Conservation (phyloP, 1,140 invertebrate genomes). For the Atopsyche davidsoni region DNA sequence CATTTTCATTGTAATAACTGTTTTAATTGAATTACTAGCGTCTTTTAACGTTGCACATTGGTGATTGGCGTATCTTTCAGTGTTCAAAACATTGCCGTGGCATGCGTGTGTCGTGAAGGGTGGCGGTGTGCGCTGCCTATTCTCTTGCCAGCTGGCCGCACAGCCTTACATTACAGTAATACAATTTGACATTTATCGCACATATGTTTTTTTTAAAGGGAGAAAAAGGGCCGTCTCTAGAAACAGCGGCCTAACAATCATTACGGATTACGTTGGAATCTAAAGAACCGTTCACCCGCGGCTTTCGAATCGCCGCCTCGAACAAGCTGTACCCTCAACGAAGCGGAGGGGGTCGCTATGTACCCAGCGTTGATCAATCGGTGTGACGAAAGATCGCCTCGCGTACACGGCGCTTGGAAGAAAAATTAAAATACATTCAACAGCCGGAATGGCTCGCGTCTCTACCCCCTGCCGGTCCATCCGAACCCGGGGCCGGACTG, state of each 20-base stretch:
- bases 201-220: conserved; percentile 16
- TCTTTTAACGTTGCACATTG: background rate
- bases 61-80: no score
- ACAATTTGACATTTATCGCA: conserved; percentile 25
- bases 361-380: conserved; percentile 1
- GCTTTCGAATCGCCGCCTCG: background rate
- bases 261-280: background rate
- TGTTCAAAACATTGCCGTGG: background rate
- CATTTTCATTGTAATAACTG: background rate
- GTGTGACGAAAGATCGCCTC: background rate
- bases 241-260: background rate
- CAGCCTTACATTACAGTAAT: conserved; percentile 18
- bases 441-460: no score
- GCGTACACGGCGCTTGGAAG: no score
- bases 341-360: background rate
- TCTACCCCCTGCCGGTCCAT: no score
- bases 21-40: background rate
- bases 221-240: background rate
- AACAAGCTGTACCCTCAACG: background rate
- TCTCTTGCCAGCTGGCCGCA: conserved; percentile 16
- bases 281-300: conserved; percentile 8
- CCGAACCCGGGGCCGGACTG: no score
- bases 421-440: no score
- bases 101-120: background rate
- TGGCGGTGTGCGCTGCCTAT: no score